These are phyloP conservation scores for Macroteleia sp. DNA, from an alignment of 2,888 invertebrate genomes.

Conservation along the genomic window DNA sequence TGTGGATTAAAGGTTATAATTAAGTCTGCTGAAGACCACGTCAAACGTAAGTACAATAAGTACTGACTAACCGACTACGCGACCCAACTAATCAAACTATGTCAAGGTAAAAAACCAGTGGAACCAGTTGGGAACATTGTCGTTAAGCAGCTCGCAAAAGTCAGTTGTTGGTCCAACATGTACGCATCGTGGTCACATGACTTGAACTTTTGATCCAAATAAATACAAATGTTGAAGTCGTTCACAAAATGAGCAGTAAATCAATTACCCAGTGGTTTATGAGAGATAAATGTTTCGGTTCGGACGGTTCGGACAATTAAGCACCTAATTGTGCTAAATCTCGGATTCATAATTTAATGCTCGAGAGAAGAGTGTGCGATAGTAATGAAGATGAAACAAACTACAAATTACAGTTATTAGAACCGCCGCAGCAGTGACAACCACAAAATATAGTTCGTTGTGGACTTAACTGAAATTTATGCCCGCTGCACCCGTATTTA, in stretches of 20 bases:
- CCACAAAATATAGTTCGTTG: constrained; percentile 31
- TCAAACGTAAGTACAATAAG: constrained; percentile 10
- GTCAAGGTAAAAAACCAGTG: constrained; percentile 37
- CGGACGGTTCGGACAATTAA: constrained; percentile 7
- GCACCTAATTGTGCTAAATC: constrained; percentile 9
- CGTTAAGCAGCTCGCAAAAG: constrained; percentile 34
- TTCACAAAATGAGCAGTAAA: neutral
- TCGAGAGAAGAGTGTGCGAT: constrained; percentile 12
- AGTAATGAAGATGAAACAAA: constrained; percentile 41
- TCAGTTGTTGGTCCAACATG: constrained; percentile 30
- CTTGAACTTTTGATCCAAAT: constrained; percentile 44
- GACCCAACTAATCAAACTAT: neutral
- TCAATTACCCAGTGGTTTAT: no score
- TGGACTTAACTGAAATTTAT: constrained; percentile 32
- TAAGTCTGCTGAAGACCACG: no score
- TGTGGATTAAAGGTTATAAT: no score
- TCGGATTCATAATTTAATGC: constrained; percentile 17
- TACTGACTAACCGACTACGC: neutral
- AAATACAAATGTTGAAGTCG: neutral
- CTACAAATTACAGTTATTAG: constrained; percentile 48
- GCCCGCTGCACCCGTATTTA: constrained; percentile 26
- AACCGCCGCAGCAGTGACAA: constrained; percentile 28
- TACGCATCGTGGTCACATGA: neutral
- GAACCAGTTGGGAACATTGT: constrained; percentile 43
- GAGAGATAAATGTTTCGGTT: neutral